Base-by-base conservation (phyloP, 2,797 vertebrate genomes). In the Sciurus vulgaris region DNA sequence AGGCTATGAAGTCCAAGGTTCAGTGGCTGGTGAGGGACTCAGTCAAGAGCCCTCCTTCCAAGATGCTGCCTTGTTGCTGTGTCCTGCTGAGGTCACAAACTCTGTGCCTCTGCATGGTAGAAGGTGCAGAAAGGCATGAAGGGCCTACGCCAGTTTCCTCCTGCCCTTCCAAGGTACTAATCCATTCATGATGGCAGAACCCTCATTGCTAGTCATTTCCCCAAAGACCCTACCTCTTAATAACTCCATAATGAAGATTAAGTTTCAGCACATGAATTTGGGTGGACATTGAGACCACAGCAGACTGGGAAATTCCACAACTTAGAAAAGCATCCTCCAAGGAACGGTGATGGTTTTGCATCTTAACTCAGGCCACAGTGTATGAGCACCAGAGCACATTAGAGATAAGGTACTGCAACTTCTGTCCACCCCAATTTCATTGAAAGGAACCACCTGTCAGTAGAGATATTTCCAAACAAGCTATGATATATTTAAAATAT, bases 401-500 rank as follows among this genome's bases (percentile, higher is more conserved):
- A 38, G 33, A 78, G 28, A 51, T 33, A 63, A 63, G 33, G 41
- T 56, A 59, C 26, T n/a, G 10, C 13, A 74, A 20, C 5, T 20
- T 38, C 41, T 70, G 69, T 56, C 41, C 7, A 15, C 47, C 63
- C 17, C 28, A 79, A 6, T 72, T 61, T 94, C 18, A 49, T n/a
- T 20, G 41, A 94, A 70, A 65, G 17, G 51, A 79, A 82, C 41
- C n/a, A n/a, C 33, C 51, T 33, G 5, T 38, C 24, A 59, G 51
- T 26, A 78, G 24, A 78, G n/a, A 87, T 33, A 56, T 35, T 90
- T 88, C 3, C 28, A 63, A 88, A 59, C 1, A 78, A 38, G 5
- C 15, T n/a, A 61, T 70, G 44, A 30, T 73, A n/a, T 30, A 86
- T 86, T 73, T 69, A 94, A 93, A 84, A 78, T 65, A 54, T 18